Evolutionary conservation across 64 coral and sea anemone genomes (phyloP).

Genomic region (Hydrozoanthus tunicans): DNA sequence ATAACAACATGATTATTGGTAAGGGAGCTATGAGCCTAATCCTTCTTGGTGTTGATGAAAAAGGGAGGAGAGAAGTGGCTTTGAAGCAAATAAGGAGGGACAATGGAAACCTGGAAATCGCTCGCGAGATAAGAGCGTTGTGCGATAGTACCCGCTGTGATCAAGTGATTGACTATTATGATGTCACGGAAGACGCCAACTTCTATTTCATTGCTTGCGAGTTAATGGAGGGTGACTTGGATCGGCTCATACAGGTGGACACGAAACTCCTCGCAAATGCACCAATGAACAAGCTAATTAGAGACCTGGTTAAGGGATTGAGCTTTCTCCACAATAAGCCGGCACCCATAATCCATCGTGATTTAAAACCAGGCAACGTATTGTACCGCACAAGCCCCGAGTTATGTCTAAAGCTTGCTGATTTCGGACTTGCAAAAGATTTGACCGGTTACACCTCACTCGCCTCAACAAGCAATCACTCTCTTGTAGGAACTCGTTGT

Average conservation of each 20-base stretch:
- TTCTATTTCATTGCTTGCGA: slow-evolving; percentile 42
- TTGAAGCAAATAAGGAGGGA: slow-evolving; percentile 23
- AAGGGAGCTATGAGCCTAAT: slow-evolving; percentile 52
- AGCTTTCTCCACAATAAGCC: slow-evolving; percentile 3
- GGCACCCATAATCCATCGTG: slow-evolving; percentile 18
- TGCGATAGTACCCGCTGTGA: not conserved
- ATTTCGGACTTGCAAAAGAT: slow-evolving; percentile 11
- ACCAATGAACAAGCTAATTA: not conserved
- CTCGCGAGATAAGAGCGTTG: slow-evolving; percentile 42
- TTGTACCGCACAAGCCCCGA: slow-evolving; percentile 5
- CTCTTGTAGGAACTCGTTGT: slow-evolving; percentile 41
- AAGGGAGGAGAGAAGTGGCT: slow-evolving; percentile 37
- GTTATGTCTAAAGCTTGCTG: slow-evolving; percentile 17
- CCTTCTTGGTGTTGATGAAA: slow-evolving; percentile 27
- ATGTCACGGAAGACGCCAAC: not conserved
- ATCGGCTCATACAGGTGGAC: not conserved
- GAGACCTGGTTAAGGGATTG: slow-evolving; percentile 32
- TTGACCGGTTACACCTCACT: slow-evolving; percentile 26
- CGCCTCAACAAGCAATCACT: not conserved
- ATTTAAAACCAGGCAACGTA: slow-evolving; percentile 42
- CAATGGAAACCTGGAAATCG: not conserved
- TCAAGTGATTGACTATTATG: slow-evolving; percentile 46
- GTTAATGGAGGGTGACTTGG: slow-evolving; percentile 57
- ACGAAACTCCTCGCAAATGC: not conserved
- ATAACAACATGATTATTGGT: slow-evolving; percentile 1